Evolutionary conservation across 2,113 vertebrate genomes (phyloP).

Genomic region (Apodemus speciosus): DNA sequence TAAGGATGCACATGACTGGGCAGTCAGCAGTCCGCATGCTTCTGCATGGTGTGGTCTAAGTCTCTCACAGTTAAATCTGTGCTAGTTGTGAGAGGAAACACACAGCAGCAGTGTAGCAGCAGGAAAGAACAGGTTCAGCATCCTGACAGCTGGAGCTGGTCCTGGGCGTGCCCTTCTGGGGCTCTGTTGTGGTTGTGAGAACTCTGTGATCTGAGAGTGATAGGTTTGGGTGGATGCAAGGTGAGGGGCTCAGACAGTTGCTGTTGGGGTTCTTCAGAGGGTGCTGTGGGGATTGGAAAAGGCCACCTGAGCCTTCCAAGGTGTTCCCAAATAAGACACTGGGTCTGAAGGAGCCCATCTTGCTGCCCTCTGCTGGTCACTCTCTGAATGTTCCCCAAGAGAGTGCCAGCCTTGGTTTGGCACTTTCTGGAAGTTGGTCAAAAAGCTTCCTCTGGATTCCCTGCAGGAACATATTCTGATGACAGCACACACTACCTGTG

Average conservation of each 20-base stretch:
- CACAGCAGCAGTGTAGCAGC: not conserved
- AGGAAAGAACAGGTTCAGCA: no score
- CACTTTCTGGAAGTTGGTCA: not conserved
- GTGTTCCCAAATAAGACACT: no score
- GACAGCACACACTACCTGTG: not conserved
- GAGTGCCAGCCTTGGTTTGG: not conserved
- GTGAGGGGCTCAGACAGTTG: not conserved
- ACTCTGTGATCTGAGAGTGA: not conserved
- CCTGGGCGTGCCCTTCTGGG: not conserved
- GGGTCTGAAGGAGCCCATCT: no score
- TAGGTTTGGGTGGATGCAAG: not conserved
- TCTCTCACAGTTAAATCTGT: not conserved
- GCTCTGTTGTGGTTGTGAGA: not conserved
- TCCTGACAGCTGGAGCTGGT: not conserved
- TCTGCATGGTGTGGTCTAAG: accelerated
- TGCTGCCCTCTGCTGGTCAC: not conserved
- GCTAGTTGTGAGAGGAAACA: not conserved
- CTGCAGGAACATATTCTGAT: not conserved
- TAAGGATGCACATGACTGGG: no score
- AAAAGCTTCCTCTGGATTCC: not conserved
- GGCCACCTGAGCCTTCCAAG: not conserved
- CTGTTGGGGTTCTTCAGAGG: no score
- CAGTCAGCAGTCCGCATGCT: no score
- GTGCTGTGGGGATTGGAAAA: not conserved
- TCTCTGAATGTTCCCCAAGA: not conserved